A percentile compares a stretch with the other conserved stretches of the same genome.
phyloP scores from a whole-genome alignment of 2,888 invertebrate genomes.

The Thysanoteuthis rhombus region DNA sequence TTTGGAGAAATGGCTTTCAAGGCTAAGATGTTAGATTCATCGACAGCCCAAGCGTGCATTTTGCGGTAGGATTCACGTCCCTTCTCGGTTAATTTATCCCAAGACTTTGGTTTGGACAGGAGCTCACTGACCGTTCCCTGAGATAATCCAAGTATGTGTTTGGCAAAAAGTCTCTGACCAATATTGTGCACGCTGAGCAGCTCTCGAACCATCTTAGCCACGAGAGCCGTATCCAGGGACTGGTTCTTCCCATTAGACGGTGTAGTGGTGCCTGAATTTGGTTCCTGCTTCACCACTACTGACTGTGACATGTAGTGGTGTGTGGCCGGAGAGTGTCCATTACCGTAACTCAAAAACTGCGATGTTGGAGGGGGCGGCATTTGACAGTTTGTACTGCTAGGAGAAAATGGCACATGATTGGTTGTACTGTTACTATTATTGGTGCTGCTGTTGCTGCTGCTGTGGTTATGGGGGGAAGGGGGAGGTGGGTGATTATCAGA shows the following conservation, averaged over 20 bases:
- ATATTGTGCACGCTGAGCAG: slow-evolving; percentile 96
- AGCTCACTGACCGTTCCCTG: slow-evolving; percentile 99
- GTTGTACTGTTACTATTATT: slow-evolving; percentile 35
- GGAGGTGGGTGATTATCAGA: slow-evolving; percentile 34
- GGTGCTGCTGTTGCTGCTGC: slow-evolving; percentile 31
- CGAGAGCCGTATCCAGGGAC: slow-evolving; percentile 88
- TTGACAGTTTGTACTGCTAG: slow-evolving; percentile 33
- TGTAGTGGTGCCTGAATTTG: slow-evolving; percentile 36
- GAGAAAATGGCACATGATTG: slow-evolving; percentile 32
- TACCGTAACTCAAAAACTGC: slow-evolving; percentile 32
- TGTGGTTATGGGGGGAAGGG: slow-evolving; percentile 30
- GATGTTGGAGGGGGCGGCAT: slow-evolving; percentile 35
- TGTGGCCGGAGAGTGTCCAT: slow-evolving; percentile 38
- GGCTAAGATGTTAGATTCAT: slow-evolving; percentile 95
- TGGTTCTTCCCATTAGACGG: slow-evolving; percentile 77
- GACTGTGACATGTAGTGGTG: slow-evolving; percentile 36
- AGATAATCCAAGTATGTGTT: slow-evolving; percentile 91
- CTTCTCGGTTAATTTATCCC: slow-evolving; percentile 99
- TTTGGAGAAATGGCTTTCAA: slow-evolving; percentile 90
- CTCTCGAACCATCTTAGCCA: slow-evolving; percentile 91
- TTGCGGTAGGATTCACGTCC: slow-evolving; percentile 98
- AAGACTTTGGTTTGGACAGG: slow-evolving; percentile 97
- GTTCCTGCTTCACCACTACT: slow-evolving; percentile 42
- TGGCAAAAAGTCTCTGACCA: slow-evolving; percentile 97
- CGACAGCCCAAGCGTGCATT: slow-evolving; percentile 99